A percentile compares a stretch with the other conserved stretches of the same genome.
Evolutionary conservation across 2,888 invertebrate genomes (phyloP).

Genomic region (Pristionchus fissidentatus): DNA sequence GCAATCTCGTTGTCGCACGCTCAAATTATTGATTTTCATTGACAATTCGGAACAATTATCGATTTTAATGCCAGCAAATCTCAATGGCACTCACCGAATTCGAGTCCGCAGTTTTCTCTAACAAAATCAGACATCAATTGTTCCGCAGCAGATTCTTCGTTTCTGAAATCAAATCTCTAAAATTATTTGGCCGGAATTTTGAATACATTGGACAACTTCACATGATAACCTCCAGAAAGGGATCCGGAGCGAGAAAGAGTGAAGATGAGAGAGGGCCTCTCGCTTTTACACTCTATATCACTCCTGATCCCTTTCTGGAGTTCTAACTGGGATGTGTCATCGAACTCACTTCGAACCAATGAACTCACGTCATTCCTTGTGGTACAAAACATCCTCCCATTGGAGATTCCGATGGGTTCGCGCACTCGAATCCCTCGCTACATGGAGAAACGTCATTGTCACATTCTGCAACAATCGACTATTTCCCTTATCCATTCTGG

Average conservation of each 20-base stretch:
- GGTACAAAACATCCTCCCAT: background rate
- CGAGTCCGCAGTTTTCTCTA: background rate
- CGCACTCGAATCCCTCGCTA: background rate
- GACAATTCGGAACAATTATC: background rate
- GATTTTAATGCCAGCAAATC: background rate
- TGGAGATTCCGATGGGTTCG: background rate
- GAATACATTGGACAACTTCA: too few relatives aligned
- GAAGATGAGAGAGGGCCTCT: too few relatives aligned
- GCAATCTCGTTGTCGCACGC: background rate
- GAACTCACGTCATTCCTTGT: background rate
- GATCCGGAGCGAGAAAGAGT: background rate
- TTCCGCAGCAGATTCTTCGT: background rate
- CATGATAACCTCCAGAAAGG: too few relatives aligned
- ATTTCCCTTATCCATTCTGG: too few relatives aligned
- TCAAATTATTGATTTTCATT: background rate
- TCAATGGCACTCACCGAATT: background rate
- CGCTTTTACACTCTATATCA: too few relatives aligned
- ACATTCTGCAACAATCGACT: too few relatives aligned
- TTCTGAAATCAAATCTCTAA: background rate
- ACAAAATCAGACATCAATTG: background rate
- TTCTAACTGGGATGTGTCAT: too few relatives aligned
- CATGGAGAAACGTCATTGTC: background rate
- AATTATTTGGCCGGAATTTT: too few relatives aligned
- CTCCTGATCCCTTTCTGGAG: too few relatives aligned
- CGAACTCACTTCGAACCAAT: too few relatives aligned